These are phyloP conservation scores for Pelagia noctiluca DNA, from an alignment of 30 jellyfish, hydroid and myxozoan genomes.

Conservation along the genomic window DNA sequence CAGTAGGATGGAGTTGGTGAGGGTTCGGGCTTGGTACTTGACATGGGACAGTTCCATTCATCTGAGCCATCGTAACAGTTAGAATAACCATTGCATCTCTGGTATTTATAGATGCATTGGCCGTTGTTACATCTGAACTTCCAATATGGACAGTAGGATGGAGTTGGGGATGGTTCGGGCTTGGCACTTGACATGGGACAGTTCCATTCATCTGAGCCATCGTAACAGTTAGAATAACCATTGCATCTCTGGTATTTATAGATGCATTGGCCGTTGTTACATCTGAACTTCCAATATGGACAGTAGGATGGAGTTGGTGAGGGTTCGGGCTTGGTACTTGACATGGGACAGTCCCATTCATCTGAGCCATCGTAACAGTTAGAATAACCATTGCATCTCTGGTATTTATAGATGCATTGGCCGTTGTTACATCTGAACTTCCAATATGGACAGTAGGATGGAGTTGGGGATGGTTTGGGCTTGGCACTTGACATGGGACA, in stretches of 20 bases:
- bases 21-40: too few species aligned
- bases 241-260: neutral
- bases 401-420: neutral
- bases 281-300: slow-evolving; percentile 19
- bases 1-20: too few species aligned
- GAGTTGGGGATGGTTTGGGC: slow-evolving; percentile 11
- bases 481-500: slow-evolving; percentile 13
- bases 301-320: slow-evolving; percentile 8
- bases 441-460: slow-evolving; percentile 42
- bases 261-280: slow-evolving; percentile 3
- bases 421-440: slow-evolving; percentile 18
- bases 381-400: neutral
- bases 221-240: neutral
- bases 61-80: too few species aligned
- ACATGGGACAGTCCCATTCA: too few species aligned
- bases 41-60: too few species aligned
- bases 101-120: too few species aligned
- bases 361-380: slow-evolving; percentile 37
- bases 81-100: too few species aligned
- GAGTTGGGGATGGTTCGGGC: too few species aligned
- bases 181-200: too few species aligned
- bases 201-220: slow-evolving; percentile 20
- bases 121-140: too few species aligned
- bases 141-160: too few species aligned
- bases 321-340: too few species aligned